Percentiles rank a stretch among this genome's conserved stretches.
phyloP scores from a whole-genome alignment of 1,140 invertebrate species.

The Whitmania pigra region DNA sequence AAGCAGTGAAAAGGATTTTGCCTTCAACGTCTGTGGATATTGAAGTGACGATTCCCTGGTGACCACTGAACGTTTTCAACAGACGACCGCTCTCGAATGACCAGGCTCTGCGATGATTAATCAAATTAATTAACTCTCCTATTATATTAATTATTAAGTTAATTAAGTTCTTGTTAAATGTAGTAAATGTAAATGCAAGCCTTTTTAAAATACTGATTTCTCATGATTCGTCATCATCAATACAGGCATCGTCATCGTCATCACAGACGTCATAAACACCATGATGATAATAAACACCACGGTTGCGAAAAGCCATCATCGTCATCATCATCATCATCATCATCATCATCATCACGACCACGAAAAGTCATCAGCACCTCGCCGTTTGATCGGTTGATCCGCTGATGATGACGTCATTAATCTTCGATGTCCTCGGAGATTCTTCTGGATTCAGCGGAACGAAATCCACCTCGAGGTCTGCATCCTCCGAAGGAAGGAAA shows the following conservation, averaged over 20 bases:
- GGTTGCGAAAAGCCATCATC: not conserved
- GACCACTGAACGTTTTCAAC: slow-evolving; percentile 43
- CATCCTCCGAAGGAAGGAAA: slow-evolving; percentile 41
- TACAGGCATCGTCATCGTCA: too few species aligned
- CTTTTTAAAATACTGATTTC: not conserved
- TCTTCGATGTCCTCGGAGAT: slow-evolving; percentile 26
- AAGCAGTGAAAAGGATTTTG: slow-evolving; percentile 44
- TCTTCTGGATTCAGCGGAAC: slow-evolving; percentile 19
- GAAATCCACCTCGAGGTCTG: slow-evolving; percentile 27
- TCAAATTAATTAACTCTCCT: too few species aligned
- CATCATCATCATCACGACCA: not conserved
- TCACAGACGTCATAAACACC: too few species aligned
- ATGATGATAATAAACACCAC: too few species aligned
- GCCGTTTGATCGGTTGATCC: slow-evolving; percentile 46
- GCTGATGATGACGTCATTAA: slow-evolving; percentile 43
- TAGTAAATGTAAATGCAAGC: not conserved
- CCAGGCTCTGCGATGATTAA: slow-evolving; percentile 34
- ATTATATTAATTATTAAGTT: too few species aligned
- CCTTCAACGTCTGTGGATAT: slow-evolving; percentile 42
- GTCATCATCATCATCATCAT: not conserved
- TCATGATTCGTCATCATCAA: too few species aligned
- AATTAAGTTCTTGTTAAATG: too few species aligned
- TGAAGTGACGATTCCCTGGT: slow-evolving; percentile 45
- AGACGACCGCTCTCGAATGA: slow-evolving; percentile 43
- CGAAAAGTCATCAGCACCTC: slow-evolving; percentile 25